These are phyloP conservation scores for Caretta caretta DNA, from an alignment of 2,113 vertebrate genomes.

Conservation along the genomic window DNA sequence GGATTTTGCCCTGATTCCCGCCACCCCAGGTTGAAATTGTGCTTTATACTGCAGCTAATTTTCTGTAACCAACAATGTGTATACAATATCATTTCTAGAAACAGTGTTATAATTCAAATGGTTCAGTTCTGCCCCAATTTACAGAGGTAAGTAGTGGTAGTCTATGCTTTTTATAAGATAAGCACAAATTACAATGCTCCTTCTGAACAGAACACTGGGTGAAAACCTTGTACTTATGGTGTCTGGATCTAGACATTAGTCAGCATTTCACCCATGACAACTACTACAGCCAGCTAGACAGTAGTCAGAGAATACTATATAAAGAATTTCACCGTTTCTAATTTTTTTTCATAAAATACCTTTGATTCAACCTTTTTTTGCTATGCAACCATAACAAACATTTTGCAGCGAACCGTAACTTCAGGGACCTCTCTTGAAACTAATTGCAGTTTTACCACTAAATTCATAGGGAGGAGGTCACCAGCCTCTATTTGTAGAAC, in stretches of 20 bases:
- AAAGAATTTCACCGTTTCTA: not conserved
- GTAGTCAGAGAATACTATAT: not conserved
- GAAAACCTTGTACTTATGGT: not conserved
- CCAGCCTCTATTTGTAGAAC: not conserved
- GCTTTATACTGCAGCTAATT: too few relatives aligned
- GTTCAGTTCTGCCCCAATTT: not conserved
- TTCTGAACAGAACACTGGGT: not conserved
- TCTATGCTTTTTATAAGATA: not conserved
- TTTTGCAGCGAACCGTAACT: not conserved
- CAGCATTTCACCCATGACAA: too few relatives aligned
- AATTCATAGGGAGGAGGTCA: not conserved
- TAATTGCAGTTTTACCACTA: not conserved
- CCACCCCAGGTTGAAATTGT: too few relatives aligned
- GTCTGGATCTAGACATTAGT: not conserved
- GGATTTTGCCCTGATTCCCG: not conserved
- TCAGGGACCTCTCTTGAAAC: not conserved
- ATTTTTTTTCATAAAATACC: not conserved
- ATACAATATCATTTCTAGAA: not conserved
- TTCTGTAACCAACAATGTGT: not conserved
- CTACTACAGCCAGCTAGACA: too few relatives aligned
- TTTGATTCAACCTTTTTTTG: not conserved
- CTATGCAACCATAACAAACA: not conserved
- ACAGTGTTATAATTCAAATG: not conserved
- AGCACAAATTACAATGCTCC: not conserved
- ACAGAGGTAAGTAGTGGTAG: too few relatives aligned